These are phyloP conservation scores for Semicossyphus pulcher DNA, from an alignment of 2,113 vertebrate species.

Conservation along the genomic window DNA sequence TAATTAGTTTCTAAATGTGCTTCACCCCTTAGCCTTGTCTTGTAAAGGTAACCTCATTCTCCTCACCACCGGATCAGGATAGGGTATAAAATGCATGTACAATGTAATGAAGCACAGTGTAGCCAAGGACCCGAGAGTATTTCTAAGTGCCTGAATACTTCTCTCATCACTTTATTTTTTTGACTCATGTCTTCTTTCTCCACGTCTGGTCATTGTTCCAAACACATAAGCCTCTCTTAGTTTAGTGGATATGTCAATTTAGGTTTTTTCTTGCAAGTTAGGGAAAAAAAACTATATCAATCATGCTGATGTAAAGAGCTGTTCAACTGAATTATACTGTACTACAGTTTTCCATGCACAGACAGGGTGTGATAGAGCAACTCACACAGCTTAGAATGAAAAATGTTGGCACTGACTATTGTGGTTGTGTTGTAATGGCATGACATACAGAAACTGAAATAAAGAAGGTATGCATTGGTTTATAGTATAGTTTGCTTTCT, in stretches of 20 bases:
- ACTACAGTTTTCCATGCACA: constrained; percentile 53
- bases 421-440: constrained; percentile 76
- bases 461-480: constrained; percentile 63
- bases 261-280: constrained; percentile 47
- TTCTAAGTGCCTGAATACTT: constrained; percentile 86
- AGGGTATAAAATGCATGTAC: constrained; percentile 65
- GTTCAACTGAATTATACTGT: constrained; percentile 41
- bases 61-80: constrained; percentile 55
- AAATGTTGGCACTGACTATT: constrained; percentile 57
- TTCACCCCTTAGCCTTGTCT: constrained; percentile 67
- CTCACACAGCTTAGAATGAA: constrained; percentile 30
- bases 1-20: constrained; percentile 80
- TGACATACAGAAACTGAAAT: constrained; percentile 78
- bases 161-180: constrained; percentile 54
- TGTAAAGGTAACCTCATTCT: constrained; percentile 60
- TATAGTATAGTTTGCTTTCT: constrained; percentile 13
- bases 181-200: constrained; percentile 24
- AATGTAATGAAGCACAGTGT: constrained; percentile 79
- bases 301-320: constrained; percentile 52
- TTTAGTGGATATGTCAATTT: constrained; percentile 30
- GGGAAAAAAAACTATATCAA: constrained; percentile 20
- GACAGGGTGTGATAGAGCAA: constrained; percentile 53
- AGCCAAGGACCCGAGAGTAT: constrained; percentile 83
- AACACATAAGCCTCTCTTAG: constrained; percentile 15
- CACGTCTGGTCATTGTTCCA: constrained; percentile 29